Conservation (phyloP, 1,140 invertebrate genomes). For the Ceratina australensis region DNA sequence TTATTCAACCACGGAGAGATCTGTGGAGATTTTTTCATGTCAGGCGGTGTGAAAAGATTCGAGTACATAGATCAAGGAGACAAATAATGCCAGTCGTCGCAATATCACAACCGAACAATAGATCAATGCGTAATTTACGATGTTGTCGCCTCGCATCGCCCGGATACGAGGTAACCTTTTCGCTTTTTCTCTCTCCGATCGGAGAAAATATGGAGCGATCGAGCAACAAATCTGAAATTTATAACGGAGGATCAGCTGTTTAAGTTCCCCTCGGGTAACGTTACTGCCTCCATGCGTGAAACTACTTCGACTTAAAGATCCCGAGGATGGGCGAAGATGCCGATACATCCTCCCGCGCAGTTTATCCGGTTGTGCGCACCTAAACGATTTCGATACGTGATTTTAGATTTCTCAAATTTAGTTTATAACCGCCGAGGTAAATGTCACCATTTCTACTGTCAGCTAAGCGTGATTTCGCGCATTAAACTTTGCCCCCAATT, state of each 20-base stretch:
- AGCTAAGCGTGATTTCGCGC: too few relatives aligned
- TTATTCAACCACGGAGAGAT: neutral
- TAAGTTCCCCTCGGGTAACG: constrained; percentile 19
- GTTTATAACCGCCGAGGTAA: neutral
- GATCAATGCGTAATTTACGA: constrained; percentile 56
- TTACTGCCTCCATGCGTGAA: too few relatives aligned
- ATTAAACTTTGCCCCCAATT: too few relatives aligned
- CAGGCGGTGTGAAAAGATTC: neutral
- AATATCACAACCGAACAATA: constrained; percentile 52
- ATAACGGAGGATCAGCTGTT: constrained; percentile 58
- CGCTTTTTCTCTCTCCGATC: neutral
- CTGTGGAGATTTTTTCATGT: constrained; percentile 20
- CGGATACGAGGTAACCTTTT: constrained; percentile 37
- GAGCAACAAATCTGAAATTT: constrained; percentile 59
- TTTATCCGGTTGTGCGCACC: too few relatives aligned
- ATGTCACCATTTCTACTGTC: neutral
- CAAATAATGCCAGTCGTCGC: constrained; percentile 48
- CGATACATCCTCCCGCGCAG: neutral
- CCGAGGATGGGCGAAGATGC: neutral
- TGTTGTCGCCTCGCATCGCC: constrained; percentile 28
- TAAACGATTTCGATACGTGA: neutral
- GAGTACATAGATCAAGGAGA: constrained; percentile 43
- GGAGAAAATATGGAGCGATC: constrained; percentile 49
- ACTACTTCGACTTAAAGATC: neutral
- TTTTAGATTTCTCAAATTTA: neutral